Percentiles rank a stretch among this genome's conserved stretches.
Conservation (phyloP, 2,888 invertebrate genomes). For the Drosophila peninsularis region DNA sequence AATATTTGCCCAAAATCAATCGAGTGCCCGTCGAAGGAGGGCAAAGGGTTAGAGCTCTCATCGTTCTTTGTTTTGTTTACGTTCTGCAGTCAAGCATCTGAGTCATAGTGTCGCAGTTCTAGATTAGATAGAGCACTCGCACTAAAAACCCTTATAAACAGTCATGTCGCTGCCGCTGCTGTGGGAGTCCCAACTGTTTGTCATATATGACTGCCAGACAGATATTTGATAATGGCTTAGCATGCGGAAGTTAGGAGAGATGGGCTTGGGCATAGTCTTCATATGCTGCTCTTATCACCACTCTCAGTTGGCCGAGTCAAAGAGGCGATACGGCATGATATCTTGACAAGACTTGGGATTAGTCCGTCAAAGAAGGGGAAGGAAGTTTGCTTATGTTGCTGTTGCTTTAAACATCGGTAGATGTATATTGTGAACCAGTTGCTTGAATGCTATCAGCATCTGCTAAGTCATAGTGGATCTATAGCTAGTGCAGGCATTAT, state of each 20-base stretch:
- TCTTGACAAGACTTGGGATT: neutral
- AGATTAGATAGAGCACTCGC: slow-evolving; percentile 34
- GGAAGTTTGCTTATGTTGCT: neutral
- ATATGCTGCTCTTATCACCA: neutral
- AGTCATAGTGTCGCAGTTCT: slow-evolving; percentile 34
- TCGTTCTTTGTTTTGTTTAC: slow-evolving; percentile 16
- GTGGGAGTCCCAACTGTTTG: slow-evolving; percentile 8
- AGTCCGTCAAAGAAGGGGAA: neutral
- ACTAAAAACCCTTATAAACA: neutral
- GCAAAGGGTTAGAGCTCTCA: slow-evolving; percentile 20
- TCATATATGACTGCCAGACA: neutral
- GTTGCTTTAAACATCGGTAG: too few relatives aligned
- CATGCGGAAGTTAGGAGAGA: neutral
- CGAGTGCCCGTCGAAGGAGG: slow-evolving; percentile 26
- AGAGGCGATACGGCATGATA: too few relatives aligned
- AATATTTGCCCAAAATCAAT: slow-evolving; percentile 68
- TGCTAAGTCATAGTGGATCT: too few relatives aligned
- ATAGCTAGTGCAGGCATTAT: neutral
- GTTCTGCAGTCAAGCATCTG: slow-evolving; percentile 23
- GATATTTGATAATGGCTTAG: neutral
- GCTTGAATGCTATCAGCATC: too few relatives aligned
- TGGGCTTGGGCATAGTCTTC: neutral
- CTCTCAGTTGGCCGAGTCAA: neutral
- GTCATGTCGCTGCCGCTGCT: slow-evolving; percentile 2
- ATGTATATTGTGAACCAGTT: neutral